phyloP scores from a whole-genome alignment of 1,140 invertebrate genomes.

The Helicoverpa zea region DNA sequence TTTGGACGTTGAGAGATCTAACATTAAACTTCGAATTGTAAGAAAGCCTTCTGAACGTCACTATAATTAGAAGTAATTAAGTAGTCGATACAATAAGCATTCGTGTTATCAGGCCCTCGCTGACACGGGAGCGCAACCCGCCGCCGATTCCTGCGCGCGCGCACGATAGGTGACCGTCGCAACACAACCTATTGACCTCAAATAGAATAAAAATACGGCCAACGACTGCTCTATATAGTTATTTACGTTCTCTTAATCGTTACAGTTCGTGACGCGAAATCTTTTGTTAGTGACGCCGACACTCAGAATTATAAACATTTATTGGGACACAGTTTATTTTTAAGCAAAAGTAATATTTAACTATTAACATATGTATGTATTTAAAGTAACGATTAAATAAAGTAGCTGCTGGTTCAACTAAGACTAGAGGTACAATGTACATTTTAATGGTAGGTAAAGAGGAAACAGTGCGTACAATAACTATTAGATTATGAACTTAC shows the following conservation, averaged over 20 bases:
- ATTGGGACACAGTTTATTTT: neutral
- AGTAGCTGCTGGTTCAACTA: too few species aligned
- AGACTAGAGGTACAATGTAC: too few species aligned
- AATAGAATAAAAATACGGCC: constrained; percentile 14
- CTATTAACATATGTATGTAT: too few species aligned
- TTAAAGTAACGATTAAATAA: too few species aligned
- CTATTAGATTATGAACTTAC: too few species aligned
- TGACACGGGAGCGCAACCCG: neutral
- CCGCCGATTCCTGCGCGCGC: neutral
- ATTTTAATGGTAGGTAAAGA: too few species aligned
- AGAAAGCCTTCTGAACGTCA: neutral
- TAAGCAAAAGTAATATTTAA: too few species aligned
- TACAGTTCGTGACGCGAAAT: neutral
- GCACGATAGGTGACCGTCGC: constrained; percentile 1
- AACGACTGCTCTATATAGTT: constrained; percentile 29
- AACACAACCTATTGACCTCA: constrained; percentile 8
- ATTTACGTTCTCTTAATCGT: neutral
- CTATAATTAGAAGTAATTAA: neutral
- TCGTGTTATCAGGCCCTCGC: neutral
- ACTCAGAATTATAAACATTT: neutral
- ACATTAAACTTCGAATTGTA: neutral
- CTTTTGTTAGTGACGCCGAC: neutral
- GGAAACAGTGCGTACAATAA: too few species aligned
- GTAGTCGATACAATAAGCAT: neutral
- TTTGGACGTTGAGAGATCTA: too few species aligned